Conservation (phyloP, 2,888 invertebrate genomes). For the Drosophila nigricruria region DNA sequence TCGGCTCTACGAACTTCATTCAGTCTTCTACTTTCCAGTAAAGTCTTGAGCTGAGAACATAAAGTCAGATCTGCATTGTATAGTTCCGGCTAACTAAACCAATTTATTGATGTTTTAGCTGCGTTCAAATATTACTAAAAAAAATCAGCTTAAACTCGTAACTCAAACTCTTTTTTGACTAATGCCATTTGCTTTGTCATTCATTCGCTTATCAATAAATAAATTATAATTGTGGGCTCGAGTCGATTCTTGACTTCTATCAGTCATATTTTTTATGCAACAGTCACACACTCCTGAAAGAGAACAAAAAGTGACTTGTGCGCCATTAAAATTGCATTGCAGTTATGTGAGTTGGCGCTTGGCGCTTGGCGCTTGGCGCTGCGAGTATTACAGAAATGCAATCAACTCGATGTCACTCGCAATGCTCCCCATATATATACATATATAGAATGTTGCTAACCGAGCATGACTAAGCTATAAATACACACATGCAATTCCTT, state of each 20-base stretch:
- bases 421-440: constrained; percentile 29
- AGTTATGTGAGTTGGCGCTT: constrained; percentile 3
- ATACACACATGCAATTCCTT: constrained; percentile 43
- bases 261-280: constrained; percentile 11
- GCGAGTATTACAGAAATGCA: constrained; percentile 43
- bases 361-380: neutral
- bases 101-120: neutral
- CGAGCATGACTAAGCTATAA: constrained; percentile 64
- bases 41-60: neutral
- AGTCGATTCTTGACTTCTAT: neutral
- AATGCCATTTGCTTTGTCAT: neutral
- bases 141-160: neutral
- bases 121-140: neutral
- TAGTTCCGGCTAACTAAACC: no score
- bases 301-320: constrained; percentile 27
- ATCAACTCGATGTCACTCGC: constrained; percentile 55
- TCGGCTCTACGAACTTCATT: no score
- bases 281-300: neutral
- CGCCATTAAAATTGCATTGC: constrained; percentile 55
- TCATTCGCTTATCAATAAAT: neutral
- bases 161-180: neutral
- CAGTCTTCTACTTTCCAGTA: no score
- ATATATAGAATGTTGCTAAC: constrained; percentile 52
- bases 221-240: neutral
- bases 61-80: no score